Evolutionary conservation across 2,113 vertebrate species (phyloP), one percentile per base, ranked within the genome.

Genomic region (Regulus satrapa): DNA sequence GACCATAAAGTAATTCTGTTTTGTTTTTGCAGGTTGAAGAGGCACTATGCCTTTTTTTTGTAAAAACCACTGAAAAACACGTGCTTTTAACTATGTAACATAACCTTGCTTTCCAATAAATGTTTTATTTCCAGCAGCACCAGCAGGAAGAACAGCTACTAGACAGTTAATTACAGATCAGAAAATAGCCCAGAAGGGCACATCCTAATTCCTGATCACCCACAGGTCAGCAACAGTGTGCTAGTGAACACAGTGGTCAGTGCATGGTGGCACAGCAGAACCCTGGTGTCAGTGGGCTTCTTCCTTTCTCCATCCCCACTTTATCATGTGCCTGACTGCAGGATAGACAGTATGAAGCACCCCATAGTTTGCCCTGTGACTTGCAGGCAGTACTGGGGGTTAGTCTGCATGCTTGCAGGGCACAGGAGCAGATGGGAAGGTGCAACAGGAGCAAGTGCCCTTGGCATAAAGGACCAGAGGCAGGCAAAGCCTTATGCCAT

Each of bases 301-400:
- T 64, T 64, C 41, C 17, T 55, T 14, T 34, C 59, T n/a, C 31
- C 31, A 4, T 40, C 34, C 25, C 6, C 23, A 24, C 14, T 8
- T 58, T 34, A 32, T 6, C 41, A 32, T 0, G 0, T 8, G 4
- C 12, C 10, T 59, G 56, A 46, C 5, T 43, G n/a, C 4, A 19
- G 36, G 23, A 12, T 2, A 28, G 36, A 17, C 7, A 52, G 18
- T 4, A 29, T 1, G 21, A 43, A 62, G 17, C 21, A 59, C 10
- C 19, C 43, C 2, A 1, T 43, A 55, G 13, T 29, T 83, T 3
- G 2, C 34, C 36, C 28, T 28, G 1, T 0, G 0, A 21, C 40
- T 62, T 41, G 16, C 17, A 56, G 52, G 19, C 34, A 29, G 21
- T n/a, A 49, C 34, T 34, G 14, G 48, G 64, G 24, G 5, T 8